phyloP scores from a whole-genome alignment of 2,113 vertebrate species.

The Hassar affinis region DNA sequence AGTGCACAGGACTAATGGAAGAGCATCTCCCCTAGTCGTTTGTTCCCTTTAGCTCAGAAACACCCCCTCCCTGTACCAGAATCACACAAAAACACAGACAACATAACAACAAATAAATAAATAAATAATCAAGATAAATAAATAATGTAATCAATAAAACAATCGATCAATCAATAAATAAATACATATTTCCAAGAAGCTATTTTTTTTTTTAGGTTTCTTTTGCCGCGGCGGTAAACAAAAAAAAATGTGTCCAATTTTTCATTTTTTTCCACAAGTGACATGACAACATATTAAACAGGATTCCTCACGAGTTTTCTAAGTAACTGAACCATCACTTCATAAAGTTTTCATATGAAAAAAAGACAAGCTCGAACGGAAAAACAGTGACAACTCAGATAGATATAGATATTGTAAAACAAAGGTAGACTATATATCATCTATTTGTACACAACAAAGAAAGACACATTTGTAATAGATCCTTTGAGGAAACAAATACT shows the following conservation, averaged over 20 bases:
- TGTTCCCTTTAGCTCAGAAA: slow-evolving; percentile 98
- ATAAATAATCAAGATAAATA: slow-evolving; percentile 67
- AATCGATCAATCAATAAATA: slow-evolving; percentile 68
- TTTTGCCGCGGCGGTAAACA: slow-evolving; percentile 74
- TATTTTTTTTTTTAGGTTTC: slow-evolving; percentile 68
- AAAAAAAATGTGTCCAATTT: slow-evolving; percentile 71
- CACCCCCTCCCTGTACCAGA: slow-evolving; percentile 84
- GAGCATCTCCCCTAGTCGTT: slow-evolving; percentile 92
- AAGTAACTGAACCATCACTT: slow-evolving; percentile 99
- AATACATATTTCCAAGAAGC: slow-evolving; percentile 76
- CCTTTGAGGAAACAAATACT: slow-evolving; percentile 99
- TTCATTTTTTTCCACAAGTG: slow-evolving; percentile 85
- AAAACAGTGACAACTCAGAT: slow-evolving; percentile 99
- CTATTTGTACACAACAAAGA: slow-evolving; percentile 99
- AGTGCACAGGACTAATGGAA: slow-evolving; percentile 98
- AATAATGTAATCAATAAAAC: slow-evolving; percentile 79
- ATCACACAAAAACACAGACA: slow-evolving; percentile 81
- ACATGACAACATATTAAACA: slow-evolving; percentile 99
- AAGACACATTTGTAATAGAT: slow-evolving; percentile 98
- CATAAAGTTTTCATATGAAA: slow-evolving; percentile 84
- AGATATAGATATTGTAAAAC: slow-evolving; percentile 97
- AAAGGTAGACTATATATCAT: slow-evolving; percentile 99
- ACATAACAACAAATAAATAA: slow-evolving; percentile 67
- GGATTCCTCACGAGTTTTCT: slow-evolving; percentile 99
- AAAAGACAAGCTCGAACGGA: slow-evolving; percentile 97